phyloP scores from a whole-genome alignment of 2,888 invertebrate genomes.

The Pogonocherus hispidulus region DNA sequence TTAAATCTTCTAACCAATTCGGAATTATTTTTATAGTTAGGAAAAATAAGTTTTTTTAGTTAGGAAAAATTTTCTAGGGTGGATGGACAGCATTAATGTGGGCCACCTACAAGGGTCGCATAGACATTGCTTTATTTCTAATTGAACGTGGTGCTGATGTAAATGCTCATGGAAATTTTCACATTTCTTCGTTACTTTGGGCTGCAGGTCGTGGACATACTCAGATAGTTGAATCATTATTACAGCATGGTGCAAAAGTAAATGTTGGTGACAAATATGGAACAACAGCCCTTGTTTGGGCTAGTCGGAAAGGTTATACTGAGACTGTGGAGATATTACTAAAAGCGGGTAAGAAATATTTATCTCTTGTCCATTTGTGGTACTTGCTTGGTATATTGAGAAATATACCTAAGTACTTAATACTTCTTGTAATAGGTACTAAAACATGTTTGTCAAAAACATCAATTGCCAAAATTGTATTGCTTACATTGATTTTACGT shows the following conservation, averaged over 20 bases:
- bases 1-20: too few species aligned
- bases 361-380: too few species aligned
- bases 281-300: slow-evolving; percentile 97
- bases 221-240: slow-evolving; percentile 85
- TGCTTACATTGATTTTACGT: too few species aligned
- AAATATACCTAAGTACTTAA: too few species aligned
- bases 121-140: slow-evolving; percentile 81
- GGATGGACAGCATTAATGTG: slow-evolving; percentile 98
- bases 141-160: slow-evolving; percentile 92
- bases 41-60: too few species aligned
- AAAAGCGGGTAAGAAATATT: slow-evolving; percentile 75
- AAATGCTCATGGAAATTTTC: slow-evolving; percentile 95
- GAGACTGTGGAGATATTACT: slow-evolving; percentile 87
- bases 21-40: too few species aligned
- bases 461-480: too few species aligned
- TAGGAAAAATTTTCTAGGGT: slow-evolving; percentile 74
- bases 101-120: slow-evolving; percentile 92
- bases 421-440: too few species aligned
- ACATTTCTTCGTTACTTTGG: slow-evolving; percentile 94
- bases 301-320: slow-evolving; percentile 90
- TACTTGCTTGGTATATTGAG: neutral
- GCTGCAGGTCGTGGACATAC: slow-evolving; percentile 93
- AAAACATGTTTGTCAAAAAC: too few species aligned
- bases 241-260: slow-evolving; percentile 91
- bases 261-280: slow-evolving; percentile 98